Conservation (phyloP, 53 echinoderm and acorn worm species). For the Holothuria leucospilota region DNA sequence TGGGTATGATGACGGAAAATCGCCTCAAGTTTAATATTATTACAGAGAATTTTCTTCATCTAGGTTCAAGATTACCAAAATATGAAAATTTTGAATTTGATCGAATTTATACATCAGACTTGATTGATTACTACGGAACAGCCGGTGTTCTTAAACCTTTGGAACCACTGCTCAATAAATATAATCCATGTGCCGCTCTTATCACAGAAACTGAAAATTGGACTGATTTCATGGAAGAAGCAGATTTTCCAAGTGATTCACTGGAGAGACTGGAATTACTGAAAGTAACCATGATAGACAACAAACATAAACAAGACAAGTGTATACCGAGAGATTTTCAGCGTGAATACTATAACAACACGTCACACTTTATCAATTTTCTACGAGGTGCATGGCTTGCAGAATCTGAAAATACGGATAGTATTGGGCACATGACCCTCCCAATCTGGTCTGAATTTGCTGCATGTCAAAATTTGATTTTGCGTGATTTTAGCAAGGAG, state of each 20-base stretch:
- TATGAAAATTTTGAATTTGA: neutral
- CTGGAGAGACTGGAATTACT: neutral
- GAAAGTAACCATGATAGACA: neutral
- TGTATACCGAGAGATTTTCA: neutral
- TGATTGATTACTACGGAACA: slow-evolving; percentile 21
- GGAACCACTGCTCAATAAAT: slow-evolving; percentile 6
- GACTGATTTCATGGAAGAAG: neutral
- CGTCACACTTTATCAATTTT: slow-evolving; percentile 69
- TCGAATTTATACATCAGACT: slow-evolving; percentile 26
- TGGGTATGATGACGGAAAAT: neutral
- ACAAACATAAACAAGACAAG: neutral
- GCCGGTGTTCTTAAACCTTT: neutral
- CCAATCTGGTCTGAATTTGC: slow-evolving; percentile 56
- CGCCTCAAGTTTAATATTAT: neutral
- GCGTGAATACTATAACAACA: slow-evolving; percentile 65
- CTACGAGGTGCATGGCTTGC: slow-evolving; percentile 66
- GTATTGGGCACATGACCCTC: neutral
- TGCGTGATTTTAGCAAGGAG: slow-evolving; percentile 73
- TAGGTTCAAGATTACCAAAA: neutral
- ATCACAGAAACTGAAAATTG: slow-evolving; percentile 29
- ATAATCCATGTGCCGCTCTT: slow-evolving; percentile 14
- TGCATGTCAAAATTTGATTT: slow-evolving; percentile 49
- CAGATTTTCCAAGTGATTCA: neutral
- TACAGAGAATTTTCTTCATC: slow-evolving; percentile 9
- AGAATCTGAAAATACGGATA: too few relatives aligned